Evolutionary conservation across 2,113 vertebrate species (phyloP).

Genomic region (Tympanuchus pallidicinctus): DNA sequence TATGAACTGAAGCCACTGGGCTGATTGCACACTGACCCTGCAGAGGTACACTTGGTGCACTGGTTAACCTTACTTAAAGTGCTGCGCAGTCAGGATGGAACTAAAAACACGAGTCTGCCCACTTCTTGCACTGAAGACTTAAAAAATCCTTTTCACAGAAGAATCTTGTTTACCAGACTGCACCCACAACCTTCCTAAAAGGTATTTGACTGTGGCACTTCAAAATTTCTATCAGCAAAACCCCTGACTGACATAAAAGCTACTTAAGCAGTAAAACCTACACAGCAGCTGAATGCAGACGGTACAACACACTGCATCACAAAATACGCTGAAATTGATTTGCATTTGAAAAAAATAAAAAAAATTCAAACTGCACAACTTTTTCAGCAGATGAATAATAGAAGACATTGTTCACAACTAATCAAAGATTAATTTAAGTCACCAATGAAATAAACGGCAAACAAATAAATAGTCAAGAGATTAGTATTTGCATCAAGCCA

Average conservation of each 20-base stretch:
- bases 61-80: slow-evolving; percentile 72
- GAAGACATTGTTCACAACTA: not conserved
- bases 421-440: not conserved
- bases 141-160: slow-evolving; percentile 72
- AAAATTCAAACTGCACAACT: slow-evolving; percentile 16
- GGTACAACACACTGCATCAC: slow-evolving; percentile 79
- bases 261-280: slow-evolving; percentile 78
- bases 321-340: slow-evolving; percentile 61
- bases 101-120: slow-evolving; percentile 74
- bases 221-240: slow-evolving; percentile 74
- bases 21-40: slow-evolving; percentile 70
- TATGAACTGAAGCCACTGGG: slow-evolving; percentile 76
- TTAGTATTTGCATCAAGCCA: not conserved
- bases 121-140: slow-evolving; percentile 70
- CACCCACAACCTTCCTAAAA: slow-evolving; percentile 77
- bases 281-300: slow-evolving; percentile 86
- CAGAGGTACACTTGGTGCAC: slow-evolving; percentile 65
- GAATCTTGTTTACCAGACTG: slow-evolving; percentile 77
- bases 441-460: not conserved
- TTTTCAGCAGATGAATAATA: not conserved
- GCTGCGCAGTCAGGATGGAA: slow-evolving; percentile 67
- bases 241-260: slow-evolving; percentile 71
- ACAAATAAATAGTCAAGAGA: not conserved
- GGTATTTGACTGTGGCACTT: slow-evolving; percentile 70
- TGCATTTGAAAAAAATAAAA: slow-evolving; percentile 44